A percentile compares a stretch with the other conserved stretches of the same genome.
These are phyloP conservation scores for Festucalex cinctus DNA, from an alignment of 2,113 vertebrate genomes.

Conservation along the genomic window DNA sequence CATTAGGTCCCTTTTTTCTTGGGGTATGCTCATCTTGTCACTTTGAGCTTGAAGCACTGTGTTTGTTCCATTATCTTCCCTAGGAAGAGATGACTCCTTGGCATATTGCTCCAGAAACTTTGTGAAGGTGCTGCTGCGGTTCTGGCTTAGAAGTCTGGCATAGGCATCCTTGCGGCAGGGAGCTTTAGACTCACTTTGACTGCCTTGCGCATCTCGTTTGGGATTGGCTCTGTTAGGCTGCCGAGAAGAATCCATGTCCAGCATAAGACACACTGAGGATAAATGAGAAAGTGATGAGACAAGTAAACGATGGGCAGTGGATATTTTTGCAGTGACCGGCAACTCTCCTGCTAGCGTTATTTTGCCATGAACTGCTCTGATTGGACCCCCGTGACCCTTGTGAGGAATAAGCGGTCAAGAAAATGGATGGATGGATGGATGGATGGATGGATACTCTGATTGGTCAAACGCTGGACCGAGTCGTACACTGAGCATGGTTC, in stretches of 20 bases:
- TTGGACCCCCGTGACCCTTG: too few species aligned
- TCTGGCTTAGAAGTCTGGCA: slow-evolving; percentile 78
- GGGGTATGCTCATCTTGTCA: slow-evolving; percentile 39
- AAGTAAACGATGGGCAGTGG: not conserved
- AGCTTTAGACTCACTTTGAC: slow-evolving; percentile 27
- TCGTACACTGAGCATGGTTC: too few species aligned
- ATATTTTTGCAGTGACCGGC: too few species aligned
- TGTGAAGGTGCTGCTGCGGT: slow-evolving; percentile 78
- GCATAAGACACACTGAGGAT: slow-evolving; percentile 1
- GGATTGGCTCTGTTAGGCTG: slow-evolving; percentile 49
- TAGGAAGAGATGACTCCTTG: slow-evolving; percentile 64
- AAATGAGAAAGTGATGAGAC: not conserved
- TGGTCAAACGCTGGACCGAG: too few species aligned
- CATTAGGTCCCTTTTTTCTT: slow-evolving; percentile 39
- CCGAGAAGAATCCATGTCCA: slow-evolving; percentile 64
- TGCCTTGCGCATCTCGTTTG: slow-evolving; percentile 62
- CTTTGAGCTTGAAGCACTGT: slow-evolving; percentile 40
- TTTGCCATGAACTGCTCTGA: too few species aligned
- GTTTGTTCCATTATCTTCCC: slow-evolving; percentile 49
- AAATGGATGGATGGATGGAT: too few species aligned
- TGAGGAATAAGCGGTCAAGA: too few species aligned
- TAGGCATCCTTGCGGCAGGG: slow-evolving; percentile 82
- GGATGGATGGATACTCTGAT: too few species aligned
- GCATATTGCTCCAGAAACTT: slow-evolving; percentile 73
- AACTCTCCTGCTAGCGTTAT: too few species aligned